Conservation (phyloP, 1,140 invertebrate species). For the Drosophila jambulina region DNA sequence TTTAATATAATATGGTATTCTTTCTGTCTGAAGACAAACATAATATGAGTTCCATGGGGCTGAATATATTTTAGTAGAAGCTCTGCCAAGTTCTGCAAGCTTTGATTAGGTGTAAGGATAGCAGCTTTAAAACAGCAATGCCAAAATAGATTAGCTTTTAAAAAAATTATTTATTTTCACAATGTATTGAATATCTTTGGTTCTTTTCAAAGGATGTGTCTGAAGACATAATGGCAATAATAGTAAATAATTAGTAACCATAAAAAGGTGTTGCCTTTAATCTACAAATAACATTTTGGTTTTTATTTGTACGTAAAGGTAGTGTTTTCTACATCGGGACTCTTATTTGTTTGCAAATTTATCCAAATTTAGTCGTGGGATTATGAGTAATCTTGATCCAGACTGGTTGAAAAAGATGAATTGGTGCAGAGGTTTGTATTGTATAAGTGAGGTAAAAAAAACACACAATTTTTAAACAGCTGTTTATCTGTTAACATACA, state of each 20-base stretch:
- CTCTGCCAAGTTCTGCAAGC: background rate
- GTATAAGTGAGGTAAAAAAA: too few relatives aligned
- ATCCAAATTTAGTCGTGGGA: background rate
- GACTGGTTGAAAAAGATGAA: background rate
- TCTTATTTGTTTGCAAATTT: background rate
- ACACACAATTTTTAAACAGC: too few relatives aligned
- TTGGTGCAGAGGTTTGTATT: background rate
- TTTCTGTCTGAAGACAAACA: background rate
- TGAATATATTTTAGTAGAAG: background rate
- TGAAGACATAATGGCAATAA: background rate
- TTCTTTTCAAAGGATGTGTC: background rate
- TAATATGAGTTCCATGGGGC: background rate
- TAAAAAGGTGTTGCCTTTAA: too few relatives aligned
- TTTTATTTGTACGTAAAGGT: background rate
- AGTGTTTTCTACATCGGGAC: too few relatives aligned
- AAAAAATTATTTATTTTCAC: background rate
- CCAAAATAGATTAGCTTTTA: too few relatives aligned
- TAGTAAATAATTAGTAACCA: background rate
- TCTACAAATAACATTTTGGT: background rate
- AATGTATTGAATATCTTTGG: background rate
- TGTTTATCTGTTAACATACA: background rate
- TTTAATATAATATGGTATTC: background rate
- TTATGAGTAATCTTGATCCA: background rate
- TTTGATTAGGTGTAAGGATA: background rate
- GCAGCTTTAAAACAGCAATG: background rate